A percentile compares a stretch with the other conserved stretches of the same genome.
phyloP scores from a whole-genome alignment of 2,113 vertebrate species.

The Pelvicachromis taeniatus region DNA sequence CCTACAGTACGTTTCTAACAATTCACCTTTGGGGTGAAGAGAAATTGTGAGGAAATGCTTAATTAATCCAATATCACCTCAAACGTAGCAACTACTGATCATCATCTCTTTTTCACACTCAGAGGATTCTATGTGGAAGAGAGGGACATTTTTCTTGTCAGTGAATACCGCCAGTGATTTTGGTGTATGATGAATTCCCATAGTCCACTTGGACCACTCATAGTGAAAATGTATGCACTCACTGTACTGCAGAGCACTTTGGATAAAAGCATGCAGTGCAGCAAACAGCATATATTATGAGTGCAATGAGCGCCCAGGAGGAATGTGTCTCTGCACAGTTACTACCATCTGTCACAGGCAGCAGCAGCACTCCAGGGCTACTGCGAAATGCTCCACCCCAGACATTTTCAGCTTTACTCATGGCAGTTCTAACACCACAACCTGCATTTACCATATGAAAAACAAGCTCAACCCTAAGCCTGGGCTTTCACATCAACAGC shows the following conservation, averaged over 20 bases:
- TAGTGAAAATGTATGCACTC: not conserved
- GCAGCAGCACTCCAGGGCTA: constrained; percentile 26
- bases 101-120: not conserved
- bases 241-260: constrained; percentile 21
- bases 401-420: constrained; percentile 6
- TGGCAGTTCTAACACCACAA: constrained; percentile 5
- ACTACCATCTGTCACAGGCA: constrained; percentile 42
- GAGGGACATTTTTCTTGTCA: not conserved
- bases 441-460: constrained; percentile 3
- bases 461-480: not conserved
- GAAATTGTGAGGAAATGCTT: not conserved
- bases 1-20: not conserved
- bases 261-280: constrained; percentile 47
- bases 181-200: not conserved
- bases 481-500: not conserved
- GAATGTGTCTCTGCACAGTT: constrained; percentile 21
- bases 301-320: not conserved
- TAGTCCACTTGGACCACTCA: not conserved
- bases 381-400: constrained; percentile 20
- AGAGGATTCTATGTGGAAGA: not conserved
- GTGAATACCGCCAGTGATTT: not conserved
- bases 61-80: constrained; percentile 11
- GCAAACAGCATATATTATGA: constrained; percentile 51
- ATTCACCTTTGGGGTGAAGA: not conserved
- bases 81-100: not conserved